Evolutionary conservation across 1,140 invertebrate species (phyloP), one percentile per base, ranked within the genome.

Genomic region (Eubasilissa regina): DNA sequence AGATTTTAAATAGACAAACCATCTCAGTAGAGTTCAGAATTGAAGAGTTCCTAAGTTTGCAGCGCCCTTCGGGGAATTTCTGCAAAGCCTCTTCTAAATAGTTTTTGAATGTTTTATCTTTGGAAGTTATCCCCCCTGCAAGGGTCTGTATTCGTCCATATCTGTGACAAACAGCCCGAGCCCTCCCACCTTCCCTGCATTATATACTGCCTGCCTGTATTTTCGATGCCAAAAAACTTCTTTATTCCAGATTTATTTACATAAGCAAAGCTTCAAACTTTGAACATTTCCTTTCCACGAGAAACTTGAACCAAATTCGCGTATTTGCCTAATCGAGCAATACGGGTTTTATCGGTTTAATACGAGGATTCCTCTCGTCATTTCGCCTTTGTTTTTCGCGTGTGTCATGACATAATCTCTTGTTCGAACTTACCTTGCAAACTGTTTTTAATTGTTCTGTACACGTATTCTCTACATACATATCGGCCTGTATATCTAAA

Each of bases 101-200:
- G 77, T 81, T 81, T 80, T 75, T 79, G 80, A 81, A 81, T 78
- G 77, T 81, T 81, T 81, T 81, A 81, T 81, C 80, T 78, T 72
- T 47, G 60, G 74, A 68, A 47, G 60, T 64, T 64, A 43, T 58
- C 55, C 15, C 64, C 64, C n/a, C 19, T 45, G 44, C 73, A 48
- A 60, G 43, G 74, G 58, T 45, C 60, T 64, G 45, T 64, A n/a
- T 44, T 44, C 25, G 48, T 70, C 58, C 60, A 72, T 75, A 47
- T 56, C 47, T 56, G 66, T 70, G 48, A 25, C 45, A 35, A 45
- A 55, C 4, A 58, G 43, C 72, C 66, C 58, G 66, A 45, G 25
- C 9, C 17, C 17, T 7, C 56, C 74, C 1, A 0, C 11, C 17
- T 19, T 35, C 9, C 13, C 35, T 68, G 58, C 43, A 56, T 77